Base-by-base conservation (phyloP, 2,113 vertebrate genomes). In the Serinus canaria region DNA sequence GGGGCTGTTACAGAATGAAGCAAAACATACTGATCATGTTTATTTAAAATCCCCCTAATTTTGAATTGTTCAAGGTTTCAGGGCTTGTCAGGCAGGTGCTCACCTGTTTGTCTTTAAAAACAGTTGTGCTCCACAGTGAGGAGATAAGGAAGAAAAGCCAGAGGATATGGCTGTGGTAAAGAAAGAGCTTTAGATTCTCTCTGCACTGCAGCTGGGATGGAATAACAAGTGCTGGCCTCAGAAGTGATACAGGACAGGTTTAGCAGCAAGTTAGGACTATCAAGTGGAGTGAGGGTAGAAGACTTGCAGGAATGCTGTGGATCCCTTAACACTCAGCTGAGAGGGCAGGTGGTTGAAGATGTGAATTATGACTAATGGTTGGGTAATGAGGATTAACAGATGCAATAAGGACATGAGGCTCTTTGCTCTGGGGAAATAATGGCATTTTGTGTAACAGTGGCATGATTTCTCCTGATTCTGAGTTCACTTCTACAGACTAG, bases 111-210 rank as follows among this genome's bases (percentile, higher is more conserved):
- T 28, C 28, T 67, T 16, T 76, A 69, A 60, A 68, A 39, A 28
- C 1, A 39, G 46, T 12, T 66, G 56, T 0, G 1, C 16, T 83
- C 31, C 37, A 47, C 15, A 49, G 23, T 6, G 22, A 69, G 41
- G 43, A 83, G 39, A 58, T 50, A 50, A 70, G 21, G 24, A 50
- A 41, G 37, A 79, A 53, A 60, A 72, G 12, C 24, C 20, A 37
- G 37, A 63, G 46, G 35, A 43, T 55, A 24, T 27, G 35, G 37
- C 6, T 67, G 37, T 0, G 5, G 33, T 33, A 35, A 69, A 76
- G 27, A 52, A 76, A 79, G 80, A 28, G n/a, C 47, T 81, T 87
- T 53, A 19, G 22, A 49, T 31, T 66, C 18, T 24, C 1, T 18
- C 2, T 55, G 39, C 59, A 25, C n/a, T n/a, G 55, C 59, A 55